Evolutionary conservation across 2,797 vertebrate genomes (phyloP).

Genomic region (Pangasius mekongensis): DNA sequence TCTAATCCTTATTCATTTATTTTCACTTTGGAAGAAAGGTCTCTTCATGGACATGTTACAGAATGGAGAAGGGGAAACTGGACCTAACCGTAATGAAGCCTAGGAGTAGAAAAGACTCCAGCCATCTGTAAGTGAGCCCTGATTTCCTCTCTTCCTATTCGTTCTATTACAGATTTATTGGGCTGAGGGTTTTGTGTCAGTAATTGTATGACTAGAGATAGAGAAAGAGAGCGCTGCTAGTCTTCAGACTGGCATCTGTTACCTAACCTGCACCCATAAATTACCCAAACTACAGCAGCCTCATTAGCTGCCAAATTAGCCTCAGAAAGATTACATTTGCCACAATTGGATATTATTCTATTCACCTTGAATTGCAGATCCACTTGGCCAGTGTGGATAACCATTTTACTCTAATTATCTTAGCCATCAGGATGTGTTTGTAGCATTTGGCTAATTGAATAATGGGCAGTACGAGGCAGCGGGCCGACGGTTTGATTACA

Average conservation of each 20-base stretch:
- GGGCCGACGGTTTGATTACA: conserved; percentile 54
- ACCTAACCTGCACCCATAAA: conserved; percentile 53
- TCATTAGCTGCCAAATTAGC: conserved; percentile 63
- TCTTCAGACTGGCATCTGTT: conserved; percentile 35
- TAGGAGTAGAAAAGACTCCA: not conserved
- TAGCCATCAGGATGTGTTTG: conserved; percentile 58
- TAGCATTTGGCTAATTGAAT: conserved; percentile 66
- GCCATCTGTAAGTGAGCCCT: not conserved
- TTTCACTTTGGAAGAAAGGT: conserved; percentile 3
- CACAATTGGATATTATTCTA: conserved; percentile 58
- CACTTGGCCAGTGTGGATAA: conserved; percentile 53
- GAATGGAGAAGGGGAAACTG: not conserved
- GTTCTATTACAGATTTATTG: conserved; percentile 17
- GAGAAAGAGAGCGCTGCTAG: conserved; percentile 18
- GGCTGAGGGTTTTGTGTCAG: conserved; percentile 22
- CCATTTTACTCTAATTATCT: conserved; percentile 63
- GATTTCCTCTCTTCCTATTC: not conserved
- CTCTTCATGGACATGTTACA: not conserved
- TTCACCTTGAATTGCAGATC: conserved; percentile 62
- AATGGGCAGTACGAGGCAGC: conserved; percentile 53
- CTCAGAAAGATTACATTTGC: conserved; percentile 61
- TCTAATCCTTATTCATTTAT: not conserved
- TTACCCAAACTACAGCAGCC: conserved; percentile 58
- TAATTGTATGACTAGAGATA: conserved; percentile 4
- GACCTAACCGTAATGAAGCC: not conserved